A percentile compares a stretch with the other conserved stretches of the same genome.
Evolutionary conservation across 2,113 vertebrate species (phyloP).

Genomic region (Anhinga rufa): DNA sequence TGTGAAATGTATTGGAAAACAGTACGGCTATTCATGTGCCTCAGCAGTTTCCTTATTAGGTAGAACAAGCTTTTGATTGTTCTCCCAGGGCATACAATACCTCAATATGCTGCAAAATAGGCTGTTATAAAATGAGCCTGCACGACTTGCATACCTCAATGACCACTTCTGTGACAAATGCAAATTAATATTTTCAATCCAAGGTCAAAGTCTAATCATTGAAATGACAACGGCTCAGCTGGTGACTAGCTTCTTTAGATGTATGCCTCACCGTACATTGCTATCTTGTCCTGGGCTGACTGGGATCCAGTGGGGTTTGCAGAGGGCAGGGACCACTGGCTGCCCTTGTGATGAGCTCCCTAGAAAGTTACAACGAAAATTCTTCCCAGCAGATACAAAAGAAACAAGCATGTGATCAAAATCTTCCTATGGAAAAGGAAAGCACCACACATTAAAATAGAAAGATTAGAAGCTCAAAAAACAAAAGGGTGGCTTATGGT

Average conservation of each 20-base stretch:
- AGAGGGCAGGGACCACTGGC: neutral
- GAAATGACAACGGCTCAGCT: neutral
- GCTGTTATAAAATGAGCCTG: neutral
- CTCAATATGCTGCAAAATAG: neutral
- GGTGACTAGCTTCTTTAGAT: neutral
- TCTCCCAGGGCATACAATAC: neutral
- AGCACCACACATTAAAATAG: neutral
- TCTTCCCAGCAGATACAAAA: neutral
- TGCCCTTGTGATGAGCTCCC: neutral
- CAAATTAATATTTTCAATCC: neutral
- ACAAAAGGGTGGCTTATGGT: conserved; percentile 28
- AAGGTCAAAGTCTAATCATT: neutral
- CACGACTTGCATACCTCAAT: neutral
- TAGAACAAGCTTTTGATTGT: conserved; percentile 32
- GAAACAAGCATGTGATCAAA: neutral
- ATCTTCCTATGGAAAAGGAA: conserved; percentile 13
- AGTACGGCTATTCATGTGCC: neutral
- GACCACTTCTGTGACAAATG: neutral
- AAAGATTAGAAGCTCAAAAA: conserved; percentile 41
- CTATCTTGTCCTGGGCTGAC: neutral
- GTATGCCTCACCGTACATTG: neutral
- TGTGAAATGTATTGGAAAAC: conserved; percentile 55
- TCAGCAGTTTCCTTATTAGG: conserved; percentile 44
- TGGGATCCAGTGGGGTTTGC: neutral
- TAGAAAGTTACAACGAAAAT: neutral